Evolutionary conservation across 2,797 vertebrate genomes (phyloP), one percentile per base, ranked within the genome.

Genomic region (Otus scops): DNA sequence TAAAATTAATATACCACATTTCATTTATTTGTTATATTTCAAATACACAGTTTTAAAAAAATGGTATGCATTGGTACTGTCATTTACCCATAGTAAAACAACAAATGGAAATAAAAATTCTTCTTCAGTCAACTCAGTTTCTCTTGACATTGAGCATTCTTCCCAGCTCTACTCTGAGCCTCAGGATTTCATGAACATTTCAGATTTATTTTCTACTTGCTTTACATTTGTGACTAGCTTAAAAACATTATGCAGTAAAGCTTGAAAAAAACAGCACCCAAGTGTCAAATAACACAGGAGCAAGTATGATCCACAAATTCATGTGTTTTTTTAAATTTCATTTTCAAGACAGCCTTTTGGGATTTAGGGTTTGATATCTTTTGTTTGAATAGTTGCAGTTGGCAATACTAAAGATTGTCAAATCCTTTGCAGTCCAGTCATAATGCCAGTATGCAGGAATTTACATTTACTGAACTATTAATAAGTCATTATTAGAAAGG

Each of bases 221-320:
- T 92, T 94, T 85, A 77, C 69, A 71, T 92, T 88, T 86, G 39
- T 74, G 78, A 20, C 74, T 89, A 53, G 27, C 64, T 90, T 93
- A 71, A 86, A 94, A 81, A 54, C 26, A n/a, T 69, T 54, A 43
- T 34, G 19, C 30, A 38, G 30, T 84, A 85, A 78, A 88, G 47
- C 34, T 32, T 92, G 32, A 48, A 80, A 63, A 92, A 92, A 85
- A 59, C 32, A 77, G 21, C 48, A 85, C 14, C 7, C 45, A 34
- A 89, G 32, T 73, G 56, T 76, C 63, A 91, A 67, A 85, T 76
- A 92, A 71, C 32, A 70, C 26, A 85, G 38, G 32, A 78, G 41
- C 60, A 91, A 91, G 26, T 68, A 63, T 38, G 73, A 87, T 59
- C 23, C 26, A 60, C 17, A 85, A 57, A 61, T 85, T 64, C 2